A percentile compares a stretch with the other conserved stretches of the same genome.
These are phyloP conservation scores for Heliconius charithonia DNA, from an alignment of 2,888 invertebrate genomes.

Conservation along the genomic window DNA sequence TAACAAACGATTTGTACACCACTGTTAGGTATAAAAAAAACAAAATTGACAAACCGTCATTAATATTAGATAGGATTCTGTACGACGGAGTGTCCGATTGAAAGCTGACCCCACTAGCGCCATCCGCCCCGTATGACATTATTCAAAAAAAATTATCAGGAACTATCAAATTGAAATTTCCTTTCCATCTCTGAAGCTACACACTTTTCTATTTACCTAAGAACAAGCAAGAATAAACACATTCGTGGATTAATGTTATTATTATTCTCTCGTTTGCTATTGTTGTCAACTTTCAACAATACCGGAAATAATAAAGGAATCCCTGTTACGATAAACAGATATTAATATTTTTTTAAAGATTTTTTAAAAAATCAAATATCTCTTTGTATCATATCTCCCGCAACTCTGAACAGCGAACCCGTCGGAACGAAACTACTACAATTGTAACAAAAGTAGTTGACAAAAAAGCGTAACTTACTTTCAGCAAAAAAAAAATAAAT, in stretches of 20 bases:
- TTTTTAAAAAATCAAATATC: constrained; percentile 44
- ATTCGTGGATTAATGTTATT: constrained; percentile 36
- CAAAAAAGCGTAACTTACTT: constrained; percentile 25
- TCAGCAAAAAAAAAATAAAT: constrained; percentile 18
- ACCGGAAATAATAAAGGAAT: constrained; percentile 47
- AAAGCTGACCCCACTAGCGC: constrained; percentile 37
- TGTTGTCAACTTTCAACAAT: constrained; percentile 45
- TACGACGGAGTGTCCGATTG: constrained; percentile 27
- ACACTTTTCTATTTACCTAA: constrained; percentile 23
- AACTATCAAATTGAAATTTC: constrained; percentile 24
- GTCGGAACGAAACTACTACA: constrained; percentile 18
- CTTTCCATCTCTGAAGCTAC: constrained; percentile 17
- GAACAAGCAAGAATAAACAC: constrained; percentile 13
- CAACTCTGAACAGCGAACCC: constrained; percentile 26
- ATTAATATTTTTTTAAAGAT: constrained; percentile 40
- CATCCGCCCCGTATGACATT: constrained; percentile 26
- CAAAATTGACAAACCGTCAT: neutral
- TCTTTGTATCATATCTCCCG: constrained; percentile 42
- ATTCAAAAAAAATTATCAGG: constrained; percentile 8
- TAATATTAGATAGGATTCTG: constrained; percentile 15
- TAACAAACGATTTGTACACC: constrained; percentile 1
- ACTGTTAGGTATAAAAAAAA: neutral
- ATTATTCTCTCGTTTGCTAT: constrained; percentile 47
- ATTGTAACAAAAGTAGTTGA: constrained; percentile 18
- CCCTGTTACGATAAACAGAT: constrained; percentile 43